phyloP scores from a whole-genome alignment of 2,888 invertebrate species.

The Prosopocoilus inquinatus region DNA sequence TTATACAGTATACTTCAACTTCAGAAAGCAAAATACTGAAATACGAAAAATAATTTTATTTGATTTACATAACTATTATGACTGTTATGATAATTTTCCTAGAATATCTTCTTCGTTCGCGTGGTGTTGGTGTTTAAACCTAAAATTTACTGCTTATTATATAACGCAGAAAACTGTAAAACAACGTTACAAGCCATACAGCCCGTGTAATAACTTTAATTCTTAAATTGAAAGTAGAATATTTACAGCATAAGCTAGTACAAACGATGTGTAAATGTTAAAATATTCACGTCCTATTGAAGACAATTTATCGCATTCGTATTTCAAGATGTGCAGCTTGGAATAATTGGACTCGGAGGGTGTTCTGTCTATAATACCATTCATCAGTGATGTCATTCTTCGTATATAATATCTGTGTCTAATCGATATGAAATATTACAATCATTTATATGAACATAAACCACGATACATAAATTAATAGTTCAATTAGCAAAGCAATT shows the following conservation, averaged over 20 bases:
- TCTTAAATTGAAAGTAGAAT: slow-evolving; percentile 19
- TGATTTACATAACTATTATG: too few species aligned
- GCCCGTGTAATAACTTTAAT: slow-evolving; percentile 15
- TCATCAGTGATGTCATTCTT: slow-evolving; percentile 36
- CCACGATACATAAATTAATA: slow-evolving; percentile 44
- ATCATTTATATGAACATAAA: slow-evolving; percentile 42
- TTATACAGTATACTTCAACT: too few species aligned
- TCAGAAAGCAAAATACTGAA: too few species aligned
- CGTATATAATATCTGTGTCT: slow-evolving; percentile 35
- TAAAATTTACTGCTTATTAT: too few species aligned
- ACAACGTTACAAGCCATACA: too few species aligned
- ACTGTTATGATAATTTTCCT: too few species aligned
- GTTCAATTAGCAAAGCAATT: slow-evolving; percentile 47
- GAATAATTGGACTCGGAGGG: slow-evolving; percentile 37
- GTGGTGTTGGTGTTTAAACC: too few species aligned
- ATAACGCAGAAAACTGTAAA: too few species aligned
- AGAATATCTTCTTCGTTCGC: too few species aligned
- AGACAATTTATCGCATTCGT: slow-evolving; percentile 24
- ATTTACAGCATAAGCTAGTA: slow-evolving; percentile 18
- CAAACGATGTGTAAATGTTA: slow-evolving; percentile 15
- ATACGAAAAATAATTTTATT: too few species aligned
- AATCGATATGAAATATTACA: slow-evolving; percentile 41
- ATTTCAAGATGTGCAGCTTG: slow-evolving; percentile 24
- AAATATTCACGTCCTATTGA: slow-evolving; percentile 24
- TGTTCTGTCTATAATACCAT: slow-evolving; percentile 39